Percentiles rank a stretch among this genome's conserved stretches.
These are phyloP conservation scores for Muschampia plurimacula DNA, from an alignment of 2,888 invertebrate species.

Conservation along the genomic window DNA sequence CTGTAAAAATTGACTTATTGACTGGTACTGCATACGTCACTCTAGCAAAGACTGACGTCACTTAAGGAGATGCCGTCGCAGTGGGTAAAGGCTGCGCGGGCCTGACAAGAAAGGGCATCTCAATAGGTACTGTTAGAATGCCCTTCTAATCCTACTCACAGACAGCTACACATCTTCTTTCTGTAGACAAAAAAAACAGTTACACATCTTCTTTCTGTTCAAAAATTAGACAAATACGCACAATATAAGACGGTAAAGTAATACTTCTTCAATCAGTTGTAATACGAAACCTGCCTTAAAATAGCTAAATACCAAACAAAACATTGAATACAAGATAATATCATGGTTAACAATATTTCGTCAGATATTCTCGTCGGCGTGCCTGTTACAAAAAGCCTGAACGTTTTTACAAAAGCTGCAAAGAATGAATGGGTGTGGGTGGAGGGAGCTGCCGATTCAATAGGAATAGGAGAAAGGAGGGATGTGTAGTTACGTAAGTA, in stretches of 20 bases:
- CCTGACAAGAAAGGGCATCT: too few relatives aligned
- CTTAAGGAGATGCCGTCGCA: too few relatives aligned
- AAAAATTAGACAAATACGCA: not conserved
- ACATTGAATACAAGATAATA: conserved; percentile 51
- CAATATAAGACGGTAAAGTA: conserved; percentile 11
- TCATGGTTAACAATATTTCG: conserved; percentile 76
- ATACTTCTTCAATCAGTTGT: conserved; percentile 3
- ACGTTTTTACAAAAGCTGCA: conserved; percentile 77
- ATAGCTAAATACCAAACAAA: conserved; percentile 47
- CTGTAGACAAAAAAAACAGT: too few relatives aligned
- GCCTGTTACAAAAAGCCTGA: conserved; percentile 78
- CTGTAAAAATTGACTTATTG: too few relatives aligned
- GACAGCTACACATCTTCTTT: too few relatives aligned
- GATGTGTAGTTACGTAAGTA: conserved; percentile 76
- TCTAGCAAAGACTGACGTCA: too few relatives aligned
- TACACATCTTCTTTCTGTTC: too few relatives aligned
- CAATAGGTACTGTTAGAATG: too few relatives aligned
- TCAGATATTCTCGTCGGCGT: conserved; percentile 72
- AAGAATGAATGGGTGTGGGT: conserved; percentile 79
- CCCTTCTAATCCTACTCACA: too few relatives aligned
- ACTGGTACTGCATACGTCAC: too few relatives aligned
- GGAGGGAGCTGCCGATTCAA: conserved; percentile 70
- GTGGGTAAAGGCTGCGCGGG: too few relatives aligned
- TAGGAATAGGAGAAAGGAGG: conserved; percentile 65
- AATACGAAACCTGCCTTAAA: conserved; percentile 16